phyloP scores from a whole-genome alignment of 2,797 vertebrate species.

The Sebastes jordani region DNA sequence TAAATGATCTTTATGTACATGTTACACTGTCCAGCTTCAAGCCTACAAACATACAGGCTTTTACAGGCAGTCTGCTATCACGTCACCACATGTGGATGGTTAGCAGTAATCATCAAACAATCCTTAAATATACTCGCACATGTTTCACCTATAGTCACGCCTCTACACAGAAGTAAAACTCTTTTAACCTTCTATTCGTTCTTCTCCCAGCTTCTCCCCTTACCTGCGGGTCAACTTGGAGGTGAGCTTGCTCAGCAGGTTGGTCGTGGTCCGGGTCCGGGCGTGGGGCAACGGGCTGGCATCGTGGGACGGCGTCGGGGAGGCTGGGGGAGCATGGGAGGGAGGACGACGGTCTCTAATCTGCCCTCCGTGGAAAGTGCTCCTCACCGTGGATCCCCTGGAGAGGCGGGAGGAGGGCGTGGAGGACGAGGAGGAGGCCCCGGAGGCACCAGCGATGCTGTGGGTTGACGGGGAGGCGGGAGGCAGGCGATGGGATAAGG shows the following conservation, averaged over 20 bases:
- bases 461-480: slow-evolving; percentile 91
- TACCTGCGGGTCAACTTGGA: slow-evolving; percentile 96
- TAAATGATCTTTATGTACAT: slow-evolving; percentile 27
- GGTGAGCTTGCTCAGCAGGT: slow-evolving; percentile 94
- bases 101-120: not conserved
- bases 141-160: not conserved
- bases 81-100: not conserved
- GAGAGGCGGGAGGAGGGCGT: slow-evolving; percentile 87
- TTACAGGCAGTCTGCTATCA: not conserved
- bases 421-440: slow-evolving; percentile 76
- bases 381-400: slow-evolving; percentile 90
- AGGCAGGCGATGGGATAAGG: slow-evolving; percentile 85
- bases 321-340: slow-evolving; percentile 87
- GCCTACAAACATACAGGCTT: not conserved
- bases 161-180: not conserved
- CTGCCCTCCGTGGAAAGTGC: slow-evolving; percentile 94
- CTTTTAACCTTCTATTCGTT: not conserved
- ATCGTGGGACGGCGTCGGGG: slow-evolving; percentile 88
- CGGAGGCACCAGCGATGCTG: slow-evolving; percentile 87
- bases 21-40: not conserved
- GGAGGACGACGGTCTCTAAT: slow-evolving; percentile 87
- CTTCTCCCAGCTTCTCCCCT: slow-evolving; percentile 55
- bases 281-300: slow-evolving; percentile 83
- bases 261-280: slow-evolving; percentile 87
- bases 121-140: not conserved